Conservation (phyloP, 2,113 vertebrate genomes). For the Nesogale talazaci region DNA sequence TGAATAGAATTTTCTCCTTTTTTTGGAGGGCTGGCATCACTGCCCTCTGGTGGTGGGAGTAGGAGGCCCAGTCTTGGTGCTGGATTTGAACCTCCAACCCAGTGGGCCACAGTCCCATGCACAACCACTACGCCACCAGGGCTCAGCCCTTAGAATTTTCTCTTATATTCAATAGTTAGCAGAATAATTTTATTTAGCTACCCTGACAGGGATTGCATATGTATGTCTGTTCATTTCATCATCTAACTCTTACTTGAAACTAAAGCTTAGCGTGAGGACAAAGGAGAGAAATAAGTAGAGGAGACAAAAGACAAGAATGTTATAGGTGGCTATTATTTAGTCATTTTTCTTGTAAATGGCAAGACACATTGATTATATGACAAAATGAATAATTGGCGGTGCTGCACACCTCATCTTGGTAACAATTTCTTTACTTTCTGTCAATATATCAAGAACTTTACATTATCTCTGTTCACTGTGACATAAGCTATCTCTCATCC, state of each 20-base stretch:
- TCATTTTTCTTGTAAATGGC: conserved; percentile 9
- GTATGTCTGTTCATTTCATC: background rate
- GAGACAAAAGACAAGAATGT: background rate
- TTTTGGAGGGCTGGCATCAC: no score
- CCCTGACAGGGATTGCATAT: background rate
- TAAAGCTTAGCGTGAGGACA: background rate
- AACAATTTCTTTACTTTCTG: background rate
- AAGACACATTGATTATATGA: background rate
- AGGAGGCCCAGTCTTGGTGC: no score
- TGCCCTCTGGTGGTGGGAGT: no score
- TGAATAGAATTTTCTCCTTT: background rate
- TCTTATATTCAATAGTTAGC: background rate
- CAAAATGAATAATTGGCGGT: background rate
- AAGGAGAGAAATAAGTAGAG: background rate
- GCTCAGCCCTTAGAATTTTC: no score
- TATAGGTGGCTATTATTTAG: background rate
- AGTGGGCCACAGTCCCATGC: no score
- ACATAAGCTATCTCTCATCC: background rate
- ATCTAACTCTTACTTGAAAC: background rate
- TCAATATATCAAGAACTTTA: background rate
- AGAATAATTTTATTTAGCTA: conserved; percentile 7
- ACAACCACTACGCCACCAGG: no score
- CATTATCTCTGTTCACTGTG: background rate
- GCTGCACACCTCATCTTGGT: background rate
- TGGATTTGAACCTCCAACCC: no score